These are phyloP conservation scores for Epinotia bilunana DNA, from an alignment of 2,888 invertebrate genomes.

Conservation along the genomic window DNA sequence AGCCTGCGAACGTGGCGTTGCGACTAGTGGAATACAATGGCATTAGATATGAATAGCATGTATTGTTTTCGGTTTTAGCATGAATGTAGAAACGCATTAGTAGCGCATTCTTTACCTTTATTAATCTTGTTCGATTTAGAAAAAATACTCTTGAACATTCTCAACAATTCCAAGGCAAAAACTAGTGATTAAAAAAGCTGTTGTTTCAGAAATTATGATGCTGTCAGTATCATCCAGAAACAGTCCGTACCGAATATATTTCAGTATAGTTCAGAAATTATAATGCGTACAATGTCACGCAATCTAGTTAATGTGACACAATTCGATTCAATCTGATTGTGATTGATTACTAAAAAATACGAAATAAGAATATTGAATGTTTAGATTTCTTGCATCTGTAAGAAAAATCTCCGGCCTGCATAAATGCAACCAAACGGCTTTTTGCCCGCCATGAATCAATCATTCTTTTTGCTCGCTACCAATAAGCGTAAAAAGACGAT, in stretches of 20 bases:
- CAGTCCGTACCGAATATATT: too few relatives aligned
- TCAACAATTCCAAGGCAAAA: too few relatives aligned
- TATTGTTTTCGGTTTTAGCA: slow-evolving; percentile 47
- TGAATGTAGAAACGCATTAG: slow-evolving; percentile 41
- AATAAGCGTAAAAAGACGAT: slow-evolving; percentile 36
- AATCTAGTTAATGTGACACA: too few relatives aligned
- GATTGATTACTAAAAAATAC: not conserved
- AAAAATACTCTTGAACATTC: not conserved
- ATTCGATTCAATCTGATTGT: not conserved
- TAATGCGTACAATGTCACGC: too few relatives aligned
- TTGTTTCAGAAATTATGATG: too few relatives aligned
- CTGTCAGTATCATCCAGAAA: too few relatives aligned
- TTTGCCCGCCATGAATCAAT: slow-evolving; percentile 25
- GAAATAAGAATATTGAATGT: not conserved
- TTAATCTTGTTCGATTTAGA: not conserved
- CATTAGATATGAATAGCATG: slow-evolving; percentile 28
- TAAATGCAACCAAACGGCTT: not conserved
- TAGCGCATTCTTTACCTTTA: not conserved
- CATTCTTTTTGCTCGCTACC: slow-evolving; percentile 26
- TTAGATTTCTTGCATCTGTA: not conserved
- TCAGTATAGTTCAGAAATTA: too few relatives aligned
- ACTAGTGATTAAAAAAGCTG: too few relatives aligned
- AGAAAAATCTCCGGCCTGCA: not conserved
- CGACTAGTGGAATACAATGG: slow-evolving; percentile 35
- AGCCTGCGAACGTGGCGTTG: slow-evolving; percentile 3